These are phyloP conservation scores for Contarinia nasturtii DNA, from an alignment of 1,140 invertebrate species.

Conservation along the genomic window DNA sequence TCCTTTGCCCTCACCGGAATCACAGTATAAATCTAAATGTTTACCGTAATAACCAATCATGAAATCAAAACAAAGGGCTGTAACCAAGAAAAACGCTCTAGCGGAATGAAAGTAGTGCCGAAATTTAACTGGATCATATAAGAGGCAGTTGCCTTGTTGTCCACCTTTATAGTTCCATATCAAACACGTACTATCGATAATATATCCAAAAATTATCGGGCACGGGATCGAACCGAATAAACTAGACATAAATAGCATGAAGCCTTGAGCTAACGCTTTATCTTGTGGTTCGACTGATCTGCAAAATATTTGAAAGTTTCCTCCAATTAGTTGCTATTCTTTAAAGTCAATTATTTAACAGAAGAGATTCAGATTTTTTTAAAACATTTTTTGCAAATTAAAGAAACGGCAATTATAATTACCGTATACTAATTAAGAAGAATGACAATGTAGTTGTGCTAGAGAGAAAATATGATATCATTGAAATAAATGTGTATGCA, in stretches of 20 bases:
- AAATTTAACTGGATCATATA: conserved; percentile 37
- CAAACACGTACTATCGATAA: conserved; percentile 41
- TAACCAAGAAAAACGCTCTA: conserved; percentile 28
- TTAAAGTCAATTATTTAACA: no score
- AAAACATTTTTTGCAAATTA: no score
- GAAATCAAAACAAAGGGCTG: conserved; percentile 35
- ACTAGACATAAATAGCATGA: conserved; percentile 37
- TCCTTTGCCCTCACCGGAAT: no score
- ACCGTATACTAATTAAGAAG: conserved; percentile 35
- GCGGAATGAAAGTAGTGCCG: conserved; percentile 34
- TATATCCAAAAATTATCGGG: conserved; percentile 41
- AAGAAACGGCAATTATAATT: conserved; percentile 1
- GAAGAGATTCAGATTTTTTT: no score
- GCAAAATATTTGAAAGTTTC: not conserved
- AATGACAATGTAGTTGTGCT: conserved; percentile 40
- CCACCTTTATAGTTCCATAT: conserved; percentile 42
- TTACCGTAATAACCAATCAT: conserved; percentile 34
- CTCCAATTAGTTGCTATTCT: no score
- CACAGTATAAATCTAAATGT: conserved; percentile 34
- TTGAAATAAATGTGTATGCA: conserved; percentile 27
- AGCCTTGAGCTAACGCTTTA: conserved; percentile 42
- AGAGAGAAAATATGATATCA: conserved; percentile 30
- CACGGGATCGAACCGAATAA: conserved; percentile 44
- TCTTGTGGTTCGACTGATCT: conserved; percentile 34
- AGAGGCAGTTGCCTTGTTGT: conserved; percentile 39